Evolutionary conservation across 2,888 invertebrate species (phyloP).

Genomic region (Laothoe populi): DNA sequence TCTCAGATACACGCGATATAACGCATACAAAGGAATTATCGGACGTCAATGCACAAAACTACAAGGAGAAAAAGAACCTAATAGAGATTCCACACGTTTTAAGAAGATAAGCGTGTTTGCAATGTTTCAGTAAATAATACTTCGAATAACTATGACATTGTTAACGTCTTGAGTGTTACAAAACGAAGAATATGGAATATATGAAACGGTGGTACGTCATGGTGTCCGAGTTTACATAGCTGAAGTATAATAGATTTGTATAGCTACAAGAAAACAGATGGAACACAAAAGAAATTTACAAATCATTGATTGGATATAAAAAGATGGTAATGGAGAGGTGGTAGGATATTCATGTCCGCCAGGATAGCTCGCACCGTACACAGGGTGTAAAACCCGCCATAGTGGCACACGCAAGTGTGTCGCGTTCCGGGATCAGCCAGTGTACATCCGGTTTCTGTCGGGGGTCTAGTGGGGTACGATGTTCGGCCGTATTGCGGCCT

Average conservation of each 20-base stretch:
- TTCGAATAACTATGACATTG: not conserved
- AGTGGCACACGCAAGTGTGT: too few species aligned
- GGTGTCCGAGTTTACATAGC: not conserved
- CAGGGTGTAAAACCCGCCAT: too few species aligned
- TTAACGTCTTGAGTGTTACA: too few species aligned
- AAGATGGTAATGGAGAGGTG: too few species aligned
- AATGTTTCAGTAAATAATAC: slow-evolving; percentile 1
- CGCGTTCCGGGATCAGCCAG: too few species aligned
- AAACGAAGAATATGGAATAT: not conserved
- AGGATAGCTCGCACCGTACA: too few species aligned
- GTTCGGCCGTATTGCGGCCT: too few species aligned
- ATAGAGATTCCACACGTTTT: slow-evolving; percentile 53
- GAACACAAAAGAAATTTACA: not conserved
- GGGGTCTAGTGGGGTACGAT: too few species aligned
- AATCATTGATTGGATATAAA: not conserved
- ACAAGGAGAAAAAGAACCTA: slow-evolving; percentile 51
- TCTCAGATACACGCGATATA: slow-evolving; percentile 54
- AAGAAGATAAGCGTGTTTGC: slow-evolving; percentile 10
- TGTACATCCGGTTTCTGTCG: too few species aligned
- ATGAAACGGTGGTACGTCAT: not conserved
- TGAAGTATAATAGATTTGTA: not conserved
- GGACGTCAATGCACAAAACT: slow-evolving; percentile 55
- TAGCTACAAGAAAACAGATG: not conserved
- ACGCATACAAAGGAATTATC: slow-evolving; percentile 62
- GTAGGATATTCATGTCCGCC: too few species aligned